Evolutionary conservation across 2,888 invertebrate genomes (phyloP), one percentile per base, ranked within the genome.

Genomic region (Chaitophorus viminalis): DNA sequence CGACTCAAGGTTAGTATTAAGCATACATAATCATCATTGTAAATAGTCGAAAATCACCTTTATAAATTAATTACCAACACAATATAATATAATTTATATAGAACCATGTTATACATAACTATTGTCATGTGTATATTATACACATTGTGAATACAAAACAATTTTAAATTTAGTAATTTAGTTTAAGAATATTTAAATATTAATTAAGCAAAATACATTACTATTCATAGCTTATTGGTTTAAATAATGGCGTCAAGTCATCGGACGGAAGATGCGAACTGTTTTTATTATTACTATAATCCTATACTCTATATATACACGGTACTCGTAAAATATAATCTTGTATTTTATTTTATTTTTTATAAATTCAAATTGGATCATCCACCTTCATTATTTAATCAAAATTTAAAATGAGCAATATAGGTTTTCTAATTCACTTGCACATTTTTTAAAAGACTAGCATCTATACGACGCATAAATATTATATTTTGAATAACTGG

Each of bases 21-120:
- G 54, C n/a, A 46, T 46, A 60, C 72, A 54, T 74, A 82, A 70
- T 70, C n/a, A 82, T 70, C 31, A 25, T 52, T 82, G 46, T 70
- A 52, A 68, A 70, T n/a, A 60, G 60, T 33, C 36, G 36, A 78
- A 46, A 70, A 31, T 70, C 52, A 70, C 52, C 70, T 82, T 52
- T 52, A 70, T 70, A 82, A 70, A 82, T 68, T 31, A 6, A 68
- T 70, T 82, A 82, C 46, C 25, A 31, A 70, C 21, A 31, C 70
- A 29, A 78, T 78, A 54, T 33, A 60, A 31, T 68, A 29, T 18
- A 39, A 36, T 29, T 9, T 18, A 25, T 46, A 31, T 18, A 39
- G 5, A 68, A 68, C 39, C 21, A 29, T 81, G 21, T 5, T 21
- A 21, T 81, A 75, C 39, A 11, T 1, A 39, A 75, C 75, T 75